Base-by-base conservation (phyloP, 2,888 invertebrate species). In the Phortica okadai region DNA sequence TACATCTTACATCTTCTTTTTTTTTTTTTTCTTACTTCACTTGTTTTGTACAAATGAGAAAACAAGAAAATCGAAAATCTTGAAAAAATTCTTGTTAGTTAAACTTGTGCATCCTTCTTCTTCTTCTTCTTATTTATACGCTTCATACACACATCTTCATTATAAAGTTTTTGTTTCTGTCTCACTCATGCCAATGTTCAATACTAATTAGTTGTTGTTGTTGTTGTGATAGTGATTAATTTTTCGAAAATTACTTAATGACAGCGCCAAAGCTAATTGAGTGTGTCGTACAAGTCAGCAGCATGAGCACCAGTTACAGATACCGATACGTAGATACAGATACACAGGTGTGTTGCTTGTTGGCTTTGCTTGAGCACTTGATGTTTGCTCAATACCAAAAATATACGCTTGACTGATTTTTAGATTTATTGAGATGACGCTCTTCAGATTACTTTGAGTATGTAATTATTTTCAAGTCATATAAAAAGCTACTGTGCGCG, bases 201-300 rank as follows among this genome's bases (percentile, higher is more conserved):
- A 54, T 72, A 72, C 70, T 72, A 72, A 72, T 72, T 72, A 54
- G 41, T 54, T 72, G 70, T 54, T 69, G 44, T 45, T 21, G 45
- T 67, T 67, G 62, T 62, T 62, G 56, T 56, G 77, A 41, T 66
- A 42, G 73, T 73, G 66, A 86, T 85, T 82, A 81, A 88, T 88
- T 87, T 85, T 85, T 83, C 25, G 50, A 79, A 85, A 88, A 87
- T 83, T 82, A 80, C 86, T 75, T 80, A 81, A 80, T 81, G 78
- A 79, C 84, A 72, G 2, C 42, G 21, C 56, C 14, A 7, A 16
- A 45, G 54, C 70, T 72, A 72, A 72, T 33, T 72, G 70, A 72
- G 70, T 54, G 56, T 54, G 56, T 62, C 16, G 62, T 21, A 5
- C 50, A 11, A 11, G 50, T 50, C 14, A 33, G 33, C 33, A 33